A percentile compares a stretch with the other conserved stretches of the same genome.
These are phyloP conservation scores for Tetragonisca angustula DNA, from an alignment of 2,888 invertebrate genomes.

Conservation along the genomic window DNA sequence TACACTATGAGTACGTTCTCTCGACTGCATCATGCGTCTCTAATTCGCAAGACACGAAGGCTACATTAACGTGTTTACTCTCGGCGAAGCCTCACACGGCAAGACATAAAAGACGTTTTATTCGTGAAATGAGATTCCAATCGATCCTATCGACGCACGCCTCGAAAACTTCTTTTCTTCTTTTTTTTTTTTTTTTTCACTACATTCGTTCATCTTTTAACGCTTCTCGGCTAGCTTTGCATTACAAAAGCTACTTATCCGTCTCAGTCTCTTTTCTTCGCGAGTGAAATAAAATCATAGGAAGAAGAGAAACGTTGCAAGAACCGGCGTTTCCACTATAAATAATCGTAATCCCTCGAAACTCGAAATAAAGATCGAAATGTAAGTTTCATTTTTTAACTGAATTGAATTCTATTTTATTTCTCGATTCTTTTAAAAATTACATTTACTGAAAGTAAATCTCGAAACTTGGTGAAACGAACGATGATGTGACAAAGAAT, in stretches of 20 bases:
- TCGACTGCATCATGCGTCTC: not conserved
- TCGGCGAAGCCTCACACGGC: too few relatives aligned
- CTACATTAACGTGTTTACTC: not conserved
- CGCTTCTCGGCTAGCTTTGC: not conserved
- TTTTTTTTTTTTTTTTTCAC: too few relatives aligned
- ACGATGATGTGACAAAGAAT: too few relatives aligned
- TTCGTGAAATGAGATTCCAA: conserved; percentile 2
- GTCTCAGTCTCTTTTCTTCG: not conserved
- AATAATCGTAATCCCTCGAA: not conserved
- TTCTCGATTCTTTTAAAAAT: too few relatives aligned
- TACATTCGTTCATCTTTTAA: not conserved
- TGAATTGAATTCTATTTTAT: too few relatives aligned
- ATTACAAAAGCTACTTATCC: not conserved
- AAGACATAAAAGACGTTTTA: not conserved
- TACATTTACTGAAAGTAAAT: too few relatives aligned
- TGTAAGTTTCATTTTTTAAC: too few relatives aligned
- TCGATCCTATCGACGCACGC: not conserved
- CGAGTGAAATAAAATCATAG: too few relatives aligned
- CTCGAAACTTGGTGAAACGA: too few relatives aligned
- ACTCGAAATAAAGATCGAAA: too few relatives aligned
- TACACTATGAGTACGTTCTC: not conserved
- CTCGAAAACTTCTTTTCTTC: not conserved
- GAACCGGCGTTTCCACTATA: not conserved
- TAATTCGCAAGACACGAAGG: not conserved
- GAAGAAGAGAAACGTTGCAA: too few relatives aligned